These are phyloP conservation scores for Saccopteryx bilineata DNA, from an alignment of 2,113 vertebrate genomes.

Conservation along the genomic window DNA sequence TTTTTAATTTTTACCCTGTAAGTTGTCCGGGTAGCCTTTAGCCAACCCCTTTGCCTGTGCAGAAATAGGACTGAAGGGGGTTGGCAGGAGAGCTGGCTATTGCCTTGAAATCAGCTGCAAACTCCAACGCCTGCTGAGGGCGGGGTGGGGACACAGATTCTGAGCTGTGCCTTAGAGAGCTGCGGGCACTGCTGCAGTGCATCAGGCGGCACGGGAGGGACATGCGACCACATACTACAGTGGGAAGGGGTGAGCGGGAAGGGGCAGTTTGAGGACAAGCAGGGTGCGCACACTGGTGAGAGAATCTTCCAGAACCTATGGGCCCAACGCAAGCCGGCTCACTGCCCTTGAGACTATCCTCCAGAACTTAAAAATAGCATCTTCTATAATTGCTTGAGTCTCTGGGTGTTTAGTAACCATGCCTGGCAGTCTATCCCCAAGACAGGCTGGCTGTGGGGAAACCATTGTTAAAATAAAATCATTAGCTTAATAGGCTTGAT, in stretches of 20 bases:
- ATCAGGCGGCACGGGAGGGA: neutral
- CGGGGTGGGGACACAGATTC: neutral
- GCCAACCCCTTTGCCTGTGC: rapidly evolving
- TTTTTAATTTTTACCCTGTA: neutral
- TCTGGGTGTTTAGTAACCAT: conserved; percentile 79
- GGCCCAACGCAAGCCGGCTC: neutral
- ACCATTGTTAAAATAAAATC: conserved; percentile 82
- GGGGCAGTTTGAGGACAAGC: neutral
- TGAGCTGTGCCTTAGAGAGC: neutral
- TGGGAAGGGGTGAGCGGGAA: too few species aligned
- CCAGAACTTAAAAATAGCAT: conserved; percentile 81
- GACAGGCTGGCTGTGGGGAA: conserved; percentile 72
- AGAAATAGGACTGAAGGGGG: neutral
- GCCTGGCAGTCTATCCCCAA: conserved; percentile 78
- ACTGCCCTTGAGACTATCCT: conserved; percentile 63
- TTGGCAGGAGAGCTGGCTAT: neutral
- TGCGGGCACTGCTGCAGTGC: too few species aligned
- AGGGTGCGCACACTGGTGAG: neutral
- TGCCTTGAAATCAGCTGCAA: neutral
- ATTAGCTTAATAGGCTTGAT: conserved; percentile 79
- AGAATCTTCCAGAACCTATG: conserved; percentile 59
- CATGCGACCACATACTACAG: neutral
- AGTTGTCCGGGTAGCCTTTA: neutral
- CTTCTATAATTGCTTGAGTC: conserved; percentile 79
- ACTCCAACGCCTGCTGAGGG: neutral